phyloP scores from a whole-genome alignment of 1,140 invertebrate genomes.

The Xylocopa sonorina region DNA sequence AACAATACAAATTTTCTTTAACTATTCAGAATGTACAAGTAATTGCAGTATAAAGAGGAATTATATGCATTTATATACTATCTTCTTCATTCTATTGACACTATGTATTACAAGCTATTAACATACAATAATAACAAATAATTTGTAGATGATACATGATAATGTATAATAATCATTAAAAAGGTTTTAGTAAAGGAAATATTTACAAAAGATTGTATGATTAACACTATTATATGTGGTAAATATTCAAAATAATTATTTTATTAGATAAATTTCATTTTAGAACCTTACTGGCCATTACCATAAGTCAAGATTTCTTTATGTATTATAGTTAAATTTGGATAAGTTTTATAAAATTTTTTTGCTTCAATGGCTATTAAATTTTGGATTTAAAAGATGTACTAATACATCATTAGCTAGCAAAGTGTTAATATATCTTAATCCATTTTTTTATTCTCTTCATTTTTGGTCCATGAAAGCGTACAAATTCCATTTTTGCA shows the following conservation, averaged over 20 bases:
- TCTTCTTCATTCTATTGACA: background rate
- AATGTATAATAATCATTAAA: background rate
- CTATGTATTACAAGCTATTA: background rate
- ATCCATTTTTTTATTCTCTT: constrained; percentile 47
- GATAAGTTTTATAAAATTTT: too few species aligned
- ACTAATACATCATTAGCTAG: too few species aligned
- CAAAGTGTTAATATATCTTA: constrained; percentile 28
- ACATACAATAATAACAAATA: background rate
- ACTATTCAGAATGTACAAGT: background rate
- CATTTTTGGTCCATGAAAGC: constrained; percentile 72
- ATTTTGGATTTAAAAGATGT: too few species aligned
- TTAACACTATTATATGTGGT: constrained; percentile 15
- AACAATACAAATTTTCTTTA: background rate
- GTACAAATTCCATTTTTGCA: constrained; percentile 78
- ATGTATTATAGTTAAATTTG: too few species aligned
- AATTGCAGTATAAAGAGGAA: background rate
- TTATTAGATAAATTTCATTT: constrained; percentile 21
- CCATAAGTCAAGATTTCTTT: too few species aligned
- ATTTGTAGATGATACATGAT: background rate
- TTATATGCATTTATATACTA: background rate
- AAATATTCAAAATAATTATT: constrained; percentile 11
- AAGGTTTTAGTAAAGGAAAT: background rate
- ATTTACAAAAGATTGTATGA: too few species aligned
- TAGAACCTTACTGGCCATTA: too few species aligned
- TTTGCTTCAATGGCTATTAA: too few species aligned